phyloP scores from a whole-genome alignment of 2,113 vertebrate species.

The Malurus elegans region DNA sequence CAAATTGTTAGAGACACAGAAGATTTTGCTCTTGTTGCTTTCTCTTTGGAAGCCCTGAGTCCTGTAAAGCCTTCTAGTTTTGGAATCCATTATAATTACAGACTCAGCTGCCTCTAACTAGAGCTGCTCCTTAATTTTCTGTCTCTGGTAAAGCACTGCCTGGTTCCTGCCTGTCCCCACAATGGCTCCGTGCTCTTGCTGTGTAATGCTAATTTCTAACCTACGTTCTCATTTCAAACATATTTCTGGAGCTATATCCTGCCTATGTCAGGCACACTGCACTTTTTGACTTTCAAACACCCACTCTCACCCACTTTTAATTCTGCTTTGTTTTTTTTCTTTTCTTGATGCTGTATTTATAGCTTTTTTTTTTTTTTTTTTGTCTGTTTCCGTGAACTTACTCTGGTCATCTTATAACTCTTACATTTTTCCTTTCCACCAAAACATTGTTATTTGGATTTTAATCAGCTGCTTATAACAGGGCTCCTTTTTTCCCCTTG shows the following conservation, averaged over 20 bases:
- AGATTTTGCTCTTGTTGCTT: neutral
- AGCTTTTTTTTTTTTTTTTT: neutral
- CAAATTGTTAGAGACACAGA: neutral
- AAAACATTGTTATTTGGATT: neutral
- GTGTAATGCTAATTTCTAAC: neutral
- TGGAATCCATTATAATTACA: slow-evolving; percentile 1
- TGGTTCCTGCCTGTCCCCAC: neutral
- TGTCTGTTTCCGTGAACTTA: neutral
- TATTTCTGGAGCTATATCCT: slow-evolving; percentile 11
- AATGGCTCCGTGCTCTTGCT: neutral
- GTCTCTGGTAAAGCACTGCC: neutral
- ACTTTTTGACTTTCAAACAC: neutral
- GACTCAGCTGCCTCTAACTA: neutral
- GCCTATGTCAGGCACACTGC: neutral
- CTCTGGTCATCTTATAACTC: neutral
- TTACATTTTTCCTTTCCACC: neutral
- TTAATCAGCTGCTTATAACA: neutral
- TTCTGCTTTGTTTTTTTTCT: neutral
- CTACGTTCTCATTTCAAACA: neutral
- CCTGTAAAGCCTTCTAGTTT: neutral
- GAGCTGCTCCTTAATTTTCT: slow-evolving; percentile 24
- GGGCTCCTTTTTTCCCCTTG: neutral
- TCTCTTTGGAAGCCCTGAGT: neutral
- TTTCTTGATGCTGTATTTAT: neutral
- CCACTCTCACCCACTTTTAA: neutral